Conservation (phyloP, 2,797 vertebrate species). For the Chromis chromis region DNA sequence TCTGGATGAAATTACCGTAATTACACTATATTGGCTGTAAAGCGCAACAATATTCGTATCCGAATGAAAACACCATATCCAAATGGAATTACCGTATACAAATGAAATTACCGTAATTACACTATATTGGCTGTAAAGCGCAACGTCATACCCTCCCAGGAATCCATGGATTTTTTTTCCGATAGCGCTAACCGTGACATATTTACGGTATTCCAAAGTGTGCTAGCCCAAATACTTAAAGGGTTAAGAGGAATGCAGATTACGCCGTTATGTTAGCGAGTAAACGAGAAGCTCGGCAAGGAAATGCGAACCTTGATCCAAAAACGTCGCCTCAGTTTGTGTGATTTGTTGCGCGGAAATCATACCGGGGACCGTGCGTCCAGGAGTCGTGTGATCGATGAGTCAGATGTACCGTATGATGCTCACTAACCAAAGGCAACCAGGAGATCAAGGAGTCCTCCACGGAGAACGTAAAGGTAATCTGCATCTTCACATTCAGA, state of each 20-base stretch:
- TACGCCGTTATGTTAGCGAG: background rate
- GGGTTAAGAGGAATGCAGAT: conserved; percentile 48
- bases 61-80: too few relatives aligned
- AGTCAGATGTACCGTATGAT: conserved; percentile 48
- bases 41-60: too few relatives aligned
- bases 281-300: background rate
- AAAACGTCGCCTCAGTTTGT: background rate
- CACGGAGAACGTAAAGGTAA: conserved; percentile 78
- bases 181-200: too few relatives aligned
- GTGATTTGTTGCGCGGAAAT: conserved; percentile 3
- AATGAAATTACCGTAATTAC: too few relatives aligned
- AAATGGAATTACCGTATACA: too few relatives aligned
- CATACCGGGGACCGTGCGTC: background rate
- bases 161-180: too few relatives aligned
- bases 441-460: conserved; percentile 68
- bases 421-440: conserved; percentile 79
- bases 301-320: background rate
- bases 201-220: too few relatives aligned
- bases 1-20: too few relatives aligned
- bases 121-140: too few relatives aligned
- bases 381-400: background rate
- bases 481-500: conserved; percentile 80
- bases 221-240: too few relatives aligned
- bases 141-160: too few relatives aligned
- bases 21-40: too few relatives aligned